Evolutionary conservation across 2,888 invertebrate genomes (phyloP).

Genomic region (Encarsia formosa): DNA sequence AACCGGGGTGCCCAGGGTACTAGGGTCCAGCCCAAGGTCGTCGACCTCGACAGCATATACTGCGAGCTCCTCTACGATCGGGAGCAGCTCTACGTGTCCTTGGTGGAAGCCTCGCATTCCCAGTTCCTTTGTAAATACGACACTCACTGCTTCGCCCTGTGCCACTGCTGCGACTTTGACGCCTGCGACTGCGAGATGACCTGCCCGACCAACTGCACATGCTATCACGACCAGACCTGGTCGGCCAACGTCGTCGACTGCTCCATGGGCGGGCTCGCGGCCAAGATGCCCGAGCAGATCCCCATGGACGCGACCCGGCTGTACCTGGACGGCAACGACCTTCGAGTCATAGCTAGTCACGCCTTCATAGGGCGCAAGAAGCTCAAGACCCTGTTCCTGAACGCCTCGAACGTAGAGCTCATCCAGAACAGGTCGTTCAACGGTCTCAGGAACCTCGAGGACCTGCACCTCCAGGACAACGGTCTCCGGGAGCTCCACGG

Average conservation of each 20-base stretch:
- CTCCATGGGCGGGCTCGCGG: slow-evolving; percentile 65
- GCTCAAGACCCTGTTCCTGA: slow-evolving; percentile 70
- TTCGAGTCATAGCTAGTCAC: slow-evolving; percentile 72
- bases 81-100: slow-evolving; percentile 67
- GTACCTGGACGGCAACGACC: slow-evolving; percentile 79
- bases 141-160: slow-evolving; percentile 79
- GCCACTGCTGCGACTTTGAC: slow-evolving; percentile 87
- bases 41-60: slow-evolving; percentile 78
- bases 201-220: slow-evolving; percentile 81
- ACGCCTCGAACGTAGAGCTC: slow-evolving; percentile 71
- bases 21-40: slow-evolving; percentile 74
- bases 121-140: slow-evolving; percentile 83
- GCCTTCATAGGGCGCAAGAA: slow-evolving; percentile 82
- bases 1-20: slow-evolving; percentile 68
- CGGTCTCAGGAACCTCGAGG: slow-evolving; percentile 72
- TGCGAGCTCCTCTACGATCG: slow-evolving; percentile 78
- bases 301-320: slow-evolving; percentile 90
- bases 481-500: slow-evolving; percentile 66
- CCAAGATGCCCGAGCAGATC: slow-evolving; percentile 72
- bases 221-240: slow-evolving; percentile 86
- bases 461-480: slow-evolving; percentile 73
- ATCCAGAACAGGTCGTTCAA: slow-evolving; percentile 81
- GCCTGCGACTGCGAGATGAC: slow-evolving; percentile 92
- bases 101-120: slow-evolving; percentile 74
- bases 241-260: slow-evolving; percentile 83